Evolutionary conservation across 2,113 vertebrate species (phyloP).

Genomic region (Crocuta crocuta): DNA sequence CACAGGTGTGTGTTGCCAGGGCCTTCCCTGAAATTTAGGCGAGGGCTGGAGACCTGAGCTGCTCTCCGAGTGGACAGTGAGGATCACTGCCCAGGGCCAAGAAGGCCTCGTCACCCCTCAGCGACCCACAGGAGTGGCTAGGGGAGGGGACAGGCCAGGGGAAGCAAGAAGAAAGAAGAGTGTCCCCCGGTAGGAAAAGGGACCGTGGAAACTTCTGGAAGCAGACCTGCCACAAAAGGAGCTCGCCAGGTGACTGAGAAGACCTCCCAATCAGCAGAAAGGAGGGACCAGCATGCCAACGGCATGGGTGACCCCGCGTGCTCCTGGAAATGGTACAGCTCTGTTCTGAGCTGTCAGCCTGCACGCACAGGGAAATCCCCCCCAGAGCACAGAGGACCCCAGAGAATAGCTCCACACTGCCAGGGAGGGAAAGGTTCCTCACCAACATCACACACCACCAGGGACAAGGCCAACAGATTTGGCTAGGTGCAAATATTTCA

Average conservation of each 20-base stretch:
- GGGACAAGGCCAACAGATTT: neutral
- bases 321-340: rapidly evolving
- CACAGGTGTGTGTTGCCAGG: neutral
- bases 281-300: neutral
- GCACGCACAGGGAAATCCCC: neutral
- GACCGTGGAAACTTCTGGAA: neutral
- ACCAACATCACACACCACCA: neutral
- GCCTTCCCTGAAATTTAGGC: neutral
- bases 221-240: neutral
- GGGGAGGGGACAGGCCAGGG: rapidly evolving
- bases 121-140: rapidly evolving
- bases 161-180: neutral
- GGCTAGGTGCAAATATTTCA: no score
- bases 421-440: neutral
- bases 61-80: rapidly evolving
- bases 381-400: neutral
- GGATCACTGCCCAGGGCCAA: neutral
- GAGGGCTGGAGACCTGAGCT: neutral
- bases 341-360: neutral
- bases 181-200: neutral
- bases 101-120: neutral
- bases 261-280: neutral
- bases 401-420: neutral
- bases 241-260: neutral
- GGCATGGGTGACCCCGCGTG: rapidly evolving